Base-by-base conservation (phyloP, 2,113 vertebrate genomes). In the Carlito syrichta region DNA sequence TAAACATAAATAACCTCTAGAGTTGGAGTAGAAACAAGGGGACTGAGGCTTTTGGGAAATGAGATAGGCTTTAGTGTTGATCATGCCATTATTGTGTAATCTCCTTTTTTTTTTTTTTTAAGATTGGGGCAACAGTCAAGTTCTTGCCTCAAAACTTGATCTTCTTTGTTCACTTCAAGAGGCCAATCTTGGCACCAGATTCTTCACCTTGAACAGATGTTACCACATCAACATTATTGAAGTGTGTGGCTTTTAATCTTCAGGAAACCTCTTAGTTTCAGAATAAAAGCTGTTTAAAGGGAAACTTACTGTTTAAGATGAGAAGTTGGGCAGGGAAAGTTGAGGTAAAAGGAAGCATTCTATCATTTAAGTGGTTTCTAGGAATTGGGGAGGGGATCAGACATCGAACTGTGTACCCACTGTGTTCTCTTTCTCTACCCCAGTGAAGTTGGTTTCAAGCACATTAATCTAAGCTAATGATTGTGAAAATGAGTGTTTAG, bases 111-210 rank as follows among this genome's bases (percentile, higher is more conserved):
- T 43, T 54, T 52, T 62, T 69, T 83, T 74, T 40, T 32, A 32
- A 73, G 74, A 84, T 1, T 19, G 12, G 63, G 52, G 20, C 58
- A 76, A 0, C 0, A 7, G 95, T 92, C 50, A 79, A 10, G 27
- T 71, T 82, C 40, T 93, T 23, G 82, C 71, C 62, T 86, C 1
- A 86, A 83, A 91, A 93, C 86, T 81, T 30, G 88, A 13, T 96
- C 62, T 94, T 86, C 58, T 89, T 20, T 2, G 3, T 87, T 89
- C 32, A 93, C 89, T 93, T 93, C 66, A 86, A 77, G 40, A 93
- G 83, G 56, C 84, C 30, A 27, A 22, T 78, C 0, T 95, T 97
- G 96, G n/a, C 74, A 62, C 50, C 45, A 12, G 1, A 45, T 62
- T 74, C 78, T 89, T 85, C 40, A 73, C 23, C 60, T 92, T 43